phyloP scores from a whole-genome alignment of 2,797 vertebrate genomes.

The Harpagifer antarcticus region DNA sequence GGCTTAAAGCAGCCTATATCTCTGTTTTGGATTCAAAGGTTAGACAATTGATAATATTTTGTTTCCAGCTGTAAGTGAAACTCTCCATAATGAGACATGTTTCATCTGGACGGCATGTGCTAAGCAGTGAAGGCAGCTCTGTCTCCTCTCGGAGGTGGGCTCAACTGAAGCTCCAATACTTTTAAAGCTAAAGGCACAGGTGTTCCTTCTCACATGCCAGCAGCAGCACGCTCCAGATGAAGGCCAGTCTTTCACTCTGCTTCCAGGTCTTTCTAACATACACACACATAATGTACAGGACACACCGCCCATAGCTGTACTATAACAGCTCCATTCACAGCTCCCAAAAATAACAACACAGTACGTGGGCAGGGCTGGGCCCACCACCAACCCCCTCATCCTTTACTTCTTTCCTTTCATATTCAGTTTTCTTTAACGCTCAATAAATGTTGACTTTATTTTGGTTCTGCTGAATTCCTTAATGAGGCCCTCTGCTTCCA shows the following conservation, averaged over 20 bases:
- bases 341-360: slow-evolving; percentile 58
- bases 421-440: slow-evolving; percentile 54
- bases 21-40: too few relatives aligned
- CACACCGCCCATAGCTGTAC: slow-evolving; percentile 29
- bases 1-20: neutral
- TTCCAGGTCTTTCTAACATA: slow-evolving; percentile 5
- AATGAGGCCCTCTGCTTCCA: slow-evolving; percentile 37
- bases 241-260: slow-evolving; percentile 9
- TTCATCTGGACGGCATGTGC: slow-evolving; percentile 32
- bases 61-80: neutral
- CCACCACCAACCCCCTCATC: neutral
- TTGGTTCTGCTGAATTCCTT: slow-evolving; percentile 63
- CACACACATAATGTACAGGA: slow-evolving; percentile 8
- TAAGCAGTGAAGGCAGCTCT: slow-evolving; percentile 24
- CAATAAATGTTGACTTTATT: slow-evolving; percentile 70
- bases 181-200: slow-evolving; percentile 36
- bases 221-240: slow-evolving; percentile 19
- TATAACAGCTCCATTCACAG: slow-evolving; percentile 64
- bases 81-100: neutral
- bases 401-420: slow-evolving; percentile 50
- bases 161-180: slow-evolving; percentile 7
- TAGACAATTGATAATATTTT: neutral
- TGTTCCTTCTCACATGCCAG: slow-evolving; percentile 48
- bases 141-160: slow-evolving; percentile 26
- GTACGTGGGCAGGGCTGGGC: slow-evolving; percentile 17